These are phyloP conservation scores for Brachypteracias leptosomus DNA, from an alignment of 2,113 vertebrate species.

Conservation along the genomic window DNA sequence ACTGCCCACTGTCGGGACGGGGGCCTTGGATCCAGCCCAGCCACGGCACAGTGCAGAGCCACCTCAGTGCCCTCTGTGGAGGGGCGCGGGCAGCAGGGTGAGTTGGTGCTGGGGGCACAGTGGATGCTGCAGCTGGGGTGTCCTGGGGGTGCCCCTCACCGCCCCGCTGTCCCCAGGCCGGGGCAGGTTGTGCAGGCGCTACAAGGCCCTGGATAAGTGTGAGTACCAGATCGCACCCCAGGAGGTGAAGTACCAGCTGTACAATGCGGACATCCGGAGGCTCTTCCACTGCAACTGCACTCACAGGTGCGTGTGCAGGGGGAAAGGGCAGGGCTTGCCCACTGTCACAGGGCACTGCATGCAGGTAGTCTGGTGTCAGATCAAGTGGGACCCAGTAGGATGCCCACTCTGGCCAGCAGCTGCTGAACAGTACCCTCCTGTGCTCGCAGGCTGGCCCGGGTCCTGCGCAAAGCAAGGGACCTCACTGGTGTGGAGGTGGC, in stretches of 20 bases:
- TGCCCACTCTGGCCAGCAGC: background rate
- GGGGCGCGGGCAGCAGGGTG: background rate
- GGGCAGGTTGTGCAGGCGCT: conserved; percentile 60
- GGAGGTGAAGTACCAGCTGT: conserved; percentile 76
- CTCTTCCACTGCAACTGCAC: conserved; percentile 88
- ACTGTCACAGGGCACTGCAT: too few species aligned
- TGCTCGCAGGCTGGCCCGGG: conserved; percentile 63
- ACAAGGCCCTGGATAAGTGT: conserved; percentile 74
- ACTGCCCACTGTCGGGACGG: fast-evolving
- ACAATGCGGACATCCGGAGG: conserved; percentile 56
- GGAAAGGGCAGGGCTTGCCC: background rate
- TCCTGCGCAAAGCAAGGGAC: conserved; percentile 33
- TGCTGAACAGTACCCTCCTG: background rate
- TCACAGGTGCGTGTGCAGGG: conserved; percentile 63
- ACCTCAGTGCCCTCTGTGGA: fast-evolving
- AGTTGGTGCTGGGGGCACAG: background rate
- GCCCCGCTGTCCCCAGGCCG: conserved; percentile 6
- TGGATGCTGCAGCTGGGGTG: fast-evolving
- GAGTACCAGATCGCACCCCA: conserved; percentile 69
- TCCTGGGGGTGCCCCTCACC: background rate
- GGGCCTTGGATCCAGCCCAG: background rate
- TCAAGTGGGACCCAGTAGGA: background rate
- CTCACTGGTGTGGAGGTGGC: background rate
- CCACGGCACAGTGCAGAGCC: fast-evolving
- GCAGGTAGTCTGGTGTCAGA: too few species aligned